These are phyloP conservation scores for Ictalurus furcatus DNA, from an alignment of 2,113 vertebrate genomes.

Conservation along the genomic window DNA sequence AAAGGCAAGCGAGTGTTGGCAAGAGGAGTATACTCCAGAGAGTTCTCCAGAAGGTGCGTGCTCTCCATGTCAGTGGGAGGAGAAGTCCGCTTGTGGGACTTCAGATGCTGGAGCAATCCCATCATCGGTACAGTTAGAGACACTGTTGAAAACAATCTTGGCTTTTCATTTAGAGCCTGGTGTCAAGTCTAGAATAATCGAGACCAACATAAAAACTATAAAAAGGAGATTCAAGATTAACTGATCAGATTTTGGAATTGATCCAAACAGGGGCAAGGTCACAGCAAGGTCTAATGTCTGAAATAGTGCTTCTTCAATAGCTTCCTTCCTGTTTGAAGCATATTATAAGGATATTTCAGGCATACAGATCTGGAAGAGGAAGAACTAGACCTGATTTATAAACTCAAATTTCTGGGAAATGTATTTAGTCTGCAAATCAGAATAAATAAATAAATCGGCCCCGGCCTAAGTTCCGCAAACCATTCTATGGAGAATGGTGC, in stretches of 20 bases:
- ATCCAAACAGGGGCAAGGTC: background rate
- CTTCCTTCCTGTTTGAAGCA: background rate
- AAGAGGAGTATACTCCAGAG: slow-evolving; percentile 73
- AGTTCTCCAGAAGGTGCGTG: slow-evolving; percentile 81
- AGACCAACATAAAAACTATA: background rate
- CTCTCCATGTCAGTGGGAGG: slow-evolving; percentile 83
- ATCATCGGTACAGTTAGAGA: slow-evolving; percentile 72
- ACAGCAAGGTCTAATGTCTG: background rate
- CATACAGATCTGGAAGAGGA: background rate
- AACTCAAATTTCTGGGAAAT: background rate
- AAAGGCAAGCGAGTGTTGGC: slow-evolving; percentile 87
- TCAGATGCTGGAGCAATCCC: slow-evolving; percentile 87
- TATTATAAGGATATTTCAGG: background rate
- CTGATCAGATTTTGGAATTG: background rate
- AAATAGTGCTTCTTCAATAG: background rate
- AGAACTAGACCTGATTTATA: background rate
- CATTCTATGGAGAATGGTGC: no score
- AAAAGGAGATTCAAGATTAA: background rate
- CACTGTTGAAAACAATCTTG: background rate
- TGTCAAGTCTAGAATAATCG: background rate
- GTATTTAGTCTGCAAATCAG: background rate
- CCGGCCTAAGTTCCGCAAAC: no score
- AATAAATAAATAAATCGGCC: no score
- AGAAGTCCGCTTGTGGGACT: slow-evolving; percentile 84
- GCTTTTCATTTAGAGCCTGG: background rate